These are phyloP conservation scores for Cygnus buccinator DNA, from an alignment of 2,113 vertebrate genomes.

Conservation along the genomic window DNA sequence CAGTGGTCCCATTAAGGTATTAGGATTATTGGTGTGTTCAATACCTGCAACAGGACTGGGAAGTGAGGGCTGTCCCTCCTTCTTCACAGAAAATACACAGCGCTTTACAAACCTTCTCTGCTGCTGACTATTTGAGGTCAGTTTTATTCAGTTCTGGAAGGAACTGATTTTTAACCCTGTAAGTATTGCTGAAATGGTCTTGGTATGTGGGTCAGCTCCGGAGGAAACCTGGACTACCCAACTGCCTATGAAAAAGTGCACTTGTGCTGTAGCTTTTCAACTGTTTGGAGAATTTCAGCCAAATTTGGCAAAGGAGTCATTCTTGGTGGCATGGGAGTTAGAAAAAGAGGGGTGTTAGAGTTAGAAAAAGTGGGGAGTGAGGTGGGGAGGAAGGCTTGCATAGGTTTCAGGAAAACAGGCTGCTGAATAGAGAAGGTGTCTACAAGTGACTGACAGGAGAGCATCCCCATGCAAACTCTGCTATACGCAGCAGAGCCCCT, in stretches of 20 bases:
- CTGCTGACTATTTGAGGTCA: not conserved
- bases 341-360: not conserved
- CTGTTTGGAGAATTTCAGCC: not conserved
- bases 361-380: not conserved
- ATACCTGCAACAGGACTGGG: not conserved
- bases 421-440: not conserved
- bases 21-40: not conserved
- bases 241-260: fast-evolving
- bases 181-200: not conserved
- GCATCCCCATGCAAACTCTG: fast-evolving
- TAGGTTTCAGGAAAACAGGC: not conserved
- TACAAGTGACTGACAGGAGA: fast-evolving
- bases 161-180: not conserved
- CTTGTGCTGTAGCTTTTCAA: not conserved
- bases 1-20: fast-evolving
- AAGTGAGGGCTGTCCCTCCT: not conserved
- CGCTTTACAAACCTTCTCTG: not conserved
- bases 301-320: not conserved
- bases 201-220: fast-evolving
- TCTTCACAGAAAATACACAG: not conserved
- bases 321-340: no score
- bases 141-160: not conserved
- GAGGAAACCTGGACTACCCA: not conserved
- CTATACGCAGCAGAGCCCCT: not conserved
- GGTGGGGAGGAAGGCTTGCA: not conserved